Evolutionary conservation across 2,888 invertebrate species (phyloP).

Genomic region (Mayetiola destructor): DNA sequence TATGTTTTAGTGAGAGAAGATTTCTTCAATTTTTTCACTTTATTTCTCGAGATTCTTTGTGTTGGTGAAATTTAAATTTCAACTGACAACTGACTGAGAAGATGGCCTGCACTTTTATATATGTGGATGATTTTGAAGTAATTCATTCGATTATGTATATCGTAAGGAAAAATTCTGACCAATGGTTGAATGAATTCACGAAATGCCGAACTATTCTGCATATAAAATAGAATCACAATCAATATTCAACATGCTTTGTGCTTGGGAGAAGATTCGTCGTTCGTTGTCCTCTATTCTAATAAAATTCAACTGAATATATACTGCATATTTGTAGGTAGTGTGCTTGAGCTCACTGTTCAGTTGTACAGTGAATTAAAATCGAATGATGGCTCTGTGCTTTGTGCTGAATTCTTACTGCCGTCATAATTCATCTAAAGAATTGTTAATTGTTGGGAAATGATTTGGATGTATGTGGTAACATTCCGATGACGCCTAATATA

Average conservation of each 20-base stretch:
- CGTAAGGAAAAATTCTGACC: constrained; percentile 10
- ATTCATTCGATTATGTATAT: too few relatives aligned
- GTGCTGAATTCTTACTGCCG: neutral
- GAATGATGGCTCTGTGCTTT: too few relatives aligned
- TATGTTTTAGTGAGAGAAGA: too few relatives aligned
- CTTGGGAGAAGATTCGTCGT: neutral
- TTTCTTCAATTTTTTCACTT: neutral
- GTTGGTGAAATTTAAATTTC: too few relatives aligned
- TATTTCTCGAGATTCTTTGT: too few relatives aligned
- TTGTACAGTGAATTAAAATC: constrained; percentile 3
- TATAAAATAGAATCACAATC: neutral
- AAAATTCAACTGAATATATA: neutral
- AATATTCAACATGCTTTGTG: neutral
- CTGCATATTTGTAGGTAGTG: neutral
- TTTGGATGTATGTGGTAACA: too few relatives aligned
- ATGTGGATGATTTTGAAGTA: too few relatives aligned
- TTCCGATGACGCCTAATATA: too few relatives aligned
- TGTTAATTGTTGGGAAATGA: too few relatives aligned
- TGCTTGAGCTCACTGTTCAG: too few relatives aligned
- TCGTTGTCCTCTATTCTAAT: neutral
- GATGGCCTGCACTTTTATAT: too few relatives aligned
- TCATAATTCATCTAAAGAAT: constrained; percentile 2
- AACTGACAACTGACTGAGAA: too few relatives aligned
- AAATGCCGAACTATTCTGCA: neutral
- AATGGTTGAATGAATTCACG: neutral